Conservation (phyloP, 1,140 invertebrate genomes). For the Drosophila tropicalis region DNA sequence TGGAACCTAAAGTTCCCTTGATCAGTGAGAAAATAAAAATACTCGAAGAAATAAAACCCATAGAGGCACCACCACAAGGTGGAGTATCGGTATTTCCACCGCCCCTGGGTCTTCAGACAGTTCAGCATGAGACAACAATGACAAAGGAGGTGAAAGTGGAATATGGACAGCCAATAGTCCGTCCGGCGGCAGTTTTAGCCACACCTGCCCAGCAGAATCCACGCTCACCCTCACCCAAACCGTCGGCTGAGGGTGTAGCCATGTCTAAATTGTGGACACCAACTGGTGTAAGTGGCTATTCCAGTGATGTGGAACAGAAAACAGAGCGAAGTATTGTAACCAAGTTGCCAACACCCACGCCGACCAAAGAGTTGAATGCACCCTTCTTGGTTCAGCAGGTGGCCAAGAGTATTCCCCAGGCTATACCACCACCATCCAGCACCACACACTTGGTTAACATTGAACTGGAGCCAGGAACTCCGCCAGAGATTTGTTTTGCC, state of each 20-base stretch:
- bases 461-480: constrained; percentile 86
- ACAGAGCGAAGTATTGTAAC: constrained; percentile 63
- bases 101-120: constrained; percentile 49
- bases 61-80: constrained; percentile 86
- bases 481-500: constrained; percentile 87
- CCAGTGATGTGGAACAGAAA: constrained; percentile 63
- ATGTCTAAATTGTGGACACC: constrained; percentile 87
- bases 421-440: constrained; percentile 78
- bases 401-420: constrained; percentile 80
- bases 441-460: constrained; percentile 78
- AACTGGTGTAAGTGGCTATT: constrained; percentile 52
- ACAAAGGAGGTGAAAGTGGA: constrained; percentile 75
- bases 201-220: constrained; percentile 66
- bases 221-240: constrained; percentile 82
- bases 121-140: constrained; percentile 64
- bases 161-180: constrained; percentile 75
- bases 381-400: constrained; percentile 84
- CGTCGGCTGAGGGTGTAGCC: constrained; percentile 85
- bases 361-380: constrained; percentile 84
- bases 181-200: constrained; percentile 77
- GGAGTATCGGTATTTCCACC: constrained; percentile 84
- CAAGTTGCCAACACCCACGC: constrained; percentile 68
- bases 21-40: constrained; percentile 87
- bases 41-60: constrained; percentile 86
- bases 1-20: constrained; percentile 80